Evolutionary conservation across 2,888 invertebrate genomes (phyloP).

Genomic region (Sericinus montela): DNA sequence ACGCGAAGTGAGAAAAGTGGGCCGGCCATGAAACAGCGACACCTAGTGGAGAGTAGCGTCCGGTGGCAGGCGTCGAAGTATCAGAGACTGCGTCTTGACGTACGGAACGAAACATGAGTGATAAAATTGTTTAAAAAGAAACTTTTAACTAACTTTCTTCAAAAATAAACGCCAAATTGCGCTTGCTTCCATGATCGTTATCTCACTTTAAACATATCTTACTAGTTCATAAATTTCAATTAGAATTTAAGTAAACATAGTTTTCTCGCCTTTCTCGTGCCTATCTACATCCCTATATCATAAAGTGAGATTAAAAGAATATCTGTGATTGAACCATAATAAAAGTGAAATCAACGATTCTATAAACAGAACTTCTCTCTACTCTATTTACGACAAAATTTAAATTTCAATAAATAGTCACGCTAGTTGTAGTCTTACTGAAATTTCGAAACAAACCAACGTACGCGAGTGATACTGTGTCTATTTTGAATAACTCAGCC

Average conservation of each 20-base stretch:
- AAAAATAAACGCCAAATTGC: constrained; percentile 68
- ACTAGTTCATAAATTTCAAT: constrained; percentile 49
- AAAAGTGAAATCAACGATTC: constrained; percentile 54
- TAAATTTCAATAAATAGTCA: constrained; percentile 27
- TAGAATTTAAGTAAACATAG: constrained; percentile 51
- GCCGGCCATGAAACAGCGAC: constrained; percentile 75
- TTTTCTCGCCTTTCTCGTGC: constrained; percentile 73
- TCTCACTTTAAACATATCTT: constrained; percentile 67
- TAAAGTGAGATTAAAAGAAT: constrained; percentile 51
- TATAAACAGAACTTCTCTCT: constrained; percentile 42
- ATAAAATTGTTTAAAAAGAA: constrained; percentile 31
- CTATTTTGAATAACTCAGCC: constrained; percentile 20
- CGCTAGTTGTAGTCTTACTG: constrained; percentile 43
- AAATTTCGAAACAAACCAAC: constrained; percentile 27
- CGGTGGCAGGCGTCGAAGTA: constrained; percentile 73
- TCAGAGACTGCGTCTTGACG: constrained; percentile 72
- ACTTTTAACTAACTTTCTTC: constrained; percentile 33
- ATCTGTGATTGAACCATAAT: constrained; percentile 60
- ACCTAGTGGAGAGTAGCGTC: constrained; percentile 55
- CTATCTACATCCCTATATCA: constrained; percentile 49
- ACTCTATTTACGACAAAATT: constrained; percentile 17
- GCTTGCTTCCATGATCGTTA: constrained; percentile 73
- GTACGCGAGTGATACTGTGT: constrained; percentile 23
- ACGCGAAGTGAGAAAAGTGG: constrained; percentile 68
- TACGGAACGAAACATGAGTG: constrained; percentile 74